Evolutionary conservation across 92 coral and sea anemone species (phyloP), one percentile per base, ranked within the genome.

Genomic region (Zoanthus sansibaricus): DNA sequence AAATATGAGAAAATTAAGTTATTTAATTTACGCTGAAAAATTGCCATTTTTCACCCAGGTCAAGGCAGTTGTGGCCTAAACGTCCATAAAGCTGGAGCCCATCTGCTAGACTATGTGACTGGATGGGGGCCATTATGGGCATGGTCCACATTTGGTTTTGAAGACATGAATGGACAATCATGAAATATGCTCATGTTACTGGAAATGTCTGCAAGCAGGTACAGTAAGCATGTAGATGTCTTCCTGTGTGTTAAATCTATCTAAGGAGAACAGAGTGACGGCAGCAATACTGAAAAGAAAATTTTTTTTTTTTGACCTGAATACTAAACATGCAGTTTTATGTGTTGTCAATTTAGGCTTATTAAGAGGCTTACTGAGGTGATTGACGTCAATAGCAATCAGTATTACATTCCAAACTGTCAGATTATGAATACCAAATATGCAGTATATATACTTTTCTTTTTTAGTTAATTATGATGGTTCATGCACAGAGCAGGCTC

Each of bases 91-190:
- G 55, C 82, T 13, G 92, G 92, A 16, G 89, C 83, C 7, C 94
- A 92, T 48, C 18, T 92, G 32, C 92, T 58, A 0, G 88, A 89
- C 75, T 92, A 86, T 87, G 92, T 89, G 62, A 66, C 25, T 48
- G 90, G 87, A 42, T 91, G 91, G 91, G 92, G 92, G 2, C 91
- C 94, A 66, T 75, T 91, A 49, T 92, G 90, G 91, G 92, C 91
- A 52, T 92, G 92, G 95, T 86, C 90, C 56, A 85, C 87, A 18
- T 92, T 92, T 88, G 92, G 85, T 1, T 92, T 92, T 54, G 92
- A 91, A 30, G 92, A 91, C 69, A 64, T 79, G 79, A 91, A 91
- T 67, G 91, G 49, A 88, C 86, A 21, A 42, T 92, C 18, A 76
- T 92, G 88, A 77, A 86, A 30, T 54, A 33, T 62, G 31, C 76